phyloP scores from a whole-genome alignment of 2,113 vertebrate genomes.

The Trinectes maculatus region DNA sequence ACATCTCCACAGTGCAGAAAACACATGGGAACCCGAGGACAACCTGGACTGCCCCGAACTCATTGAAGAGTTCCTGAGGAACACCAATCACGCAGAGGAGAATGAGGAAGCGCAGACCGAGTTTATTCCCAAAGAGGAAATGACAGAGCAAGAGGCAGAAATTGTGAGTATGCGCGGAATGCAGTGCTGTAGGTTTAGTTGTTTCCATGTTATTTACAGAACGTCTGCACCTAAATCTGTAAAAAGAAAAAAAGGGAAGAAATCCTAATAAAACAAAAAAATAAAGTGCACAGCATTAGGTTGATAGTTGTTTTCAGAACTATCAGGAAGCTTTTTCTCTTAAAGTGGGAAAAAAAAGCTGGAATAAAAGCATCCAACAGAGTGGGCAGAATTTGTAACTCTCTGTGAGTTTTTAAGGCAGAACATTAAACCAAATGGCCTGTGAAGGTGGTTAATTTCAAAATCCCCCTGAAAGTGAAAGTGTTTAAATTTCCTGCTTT shows the following conservation, averaged over 20 bases:
- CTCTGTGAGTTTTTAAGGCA: background rate
- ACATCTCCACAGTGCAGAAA: slow-evolving; percentile 88
- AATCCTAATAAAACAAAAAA: no score
- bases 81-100: slow-evolving; percentile 82
- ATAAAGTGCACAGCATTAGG: background rate
- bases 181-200: background rate
- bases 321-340: no score
- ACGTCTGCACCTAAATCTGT: slow-evolving; percentile 19
- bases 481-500: slow-evolving; percentile 2
- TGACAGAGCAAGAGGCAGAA: slow-evolving; percentile 77
- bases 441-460: slow-evolving; percentile 19
- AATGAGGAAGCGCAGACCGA: slow-evolving; percentile 54
- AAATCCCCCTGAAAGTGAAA: slow-evolving; percentile 45
- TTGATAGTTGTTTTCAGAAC: background rate
- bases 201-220: slow-evolving; percentile 49
- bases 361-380: background rate
- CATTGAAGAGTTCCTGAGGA: slow-evolving; percentile 95
- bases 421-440: slow-evolving; percentile 18
- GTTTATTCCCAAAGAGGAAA: slow-evolving; percentile 77
- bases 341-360: no score
- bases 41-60: slow-evolving; percentile 98
- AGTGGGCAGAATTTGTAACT: no score
- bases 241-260: background rate
- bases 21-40: slow-evolving; percentile 99
- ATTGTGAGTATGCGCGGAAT: slow-evolving; percentile 70